Conservation (phyloP, 2,888 invertebrate species). For the Tyria jacobaeae region DNA sequence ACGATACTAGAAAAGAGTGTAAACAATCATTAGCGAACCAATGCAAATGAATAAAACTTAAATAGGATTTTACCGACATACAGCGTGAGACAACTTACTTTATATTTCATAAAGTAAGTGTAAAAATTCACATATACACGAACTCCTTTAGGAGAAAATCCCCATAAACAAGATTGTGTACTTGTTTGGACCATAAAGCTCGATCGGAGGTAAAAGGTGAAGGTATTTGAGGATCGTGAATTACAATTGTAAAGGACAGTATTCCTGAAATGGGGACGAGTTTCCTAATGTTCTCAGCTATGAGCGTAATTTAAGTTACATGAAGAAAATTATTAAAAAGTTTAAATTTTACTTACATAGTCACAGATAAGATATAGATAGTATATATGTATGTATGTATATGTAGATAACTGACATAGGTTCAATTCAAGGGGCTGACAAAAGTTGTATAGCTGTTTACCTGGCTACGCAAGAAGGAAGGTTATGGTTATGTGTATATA, state of each 20-base stretch:
- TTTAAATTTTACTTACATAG: background rate
- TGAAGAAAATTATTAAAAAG: background rate
- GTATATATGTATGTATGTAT: too few species aligned
- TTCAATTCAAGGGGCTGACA: too few species aligned
- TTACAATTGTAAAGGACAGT: slow-evolving; percentile 27
- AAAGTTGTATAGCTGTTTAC: too few species aligned
- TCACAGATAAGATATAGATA: too few species aligned
- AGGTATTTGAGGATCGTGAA: slow-evolving; percentile 20
- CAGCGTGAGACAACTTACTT: background rate
- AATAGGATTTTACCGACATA: background rate
- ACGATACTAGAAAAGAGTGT: too few species aligned
- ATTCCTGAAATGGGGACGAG: slow-evolving; percentile 27
- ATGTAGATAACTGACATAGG: too few species aligned
- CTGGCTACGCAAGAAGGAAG: too few species aligned
- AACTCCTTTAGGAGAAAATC: background rate
- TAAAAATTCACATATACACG: too few species aligned
- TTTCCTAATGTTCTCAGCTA: slow-evolving; percentile 8
- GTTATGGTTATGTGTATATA: too few species aligned
- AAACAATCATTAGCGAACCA: too few species aligned
- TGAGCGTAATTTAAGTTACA: background rate
- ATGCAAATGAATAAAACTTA: too few species aligned
- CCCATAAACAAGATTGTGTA: slow-evolving; percentile 10
- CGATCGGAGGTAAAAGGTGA: slow-evolving; percentile 25
- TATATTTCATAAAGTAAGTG: too few species aligned
- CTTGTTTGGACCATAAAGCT: slow-evolving; percentile 17